Conservation (phyloP, 2,888 invertebrate species). For the Glyphotaelius pellucidus region DNA sequence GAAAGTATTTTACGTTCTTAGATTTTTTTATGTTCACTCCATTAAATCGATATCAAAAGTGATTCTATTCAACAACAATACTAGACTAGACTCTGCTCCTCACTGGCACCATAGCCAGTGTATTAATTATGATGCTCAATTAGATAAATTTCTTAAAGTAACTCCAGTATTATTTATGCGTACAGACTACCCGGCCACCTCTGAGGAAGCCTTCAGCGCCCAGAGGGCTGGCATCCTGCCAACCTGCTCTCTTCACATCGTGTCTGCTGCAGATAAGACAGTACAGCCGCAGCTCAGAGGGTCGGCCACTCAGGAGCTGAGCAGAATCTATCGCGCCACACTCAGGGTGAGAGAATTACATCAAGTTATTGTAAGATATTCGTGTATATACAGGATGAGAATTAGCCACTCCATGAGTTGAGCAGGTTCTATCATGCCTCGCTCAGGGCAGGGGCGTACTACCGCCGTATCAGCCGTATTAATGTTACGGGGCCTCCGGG, state of each 20-base stretch:
- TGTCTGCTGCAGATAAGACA: not conserved
- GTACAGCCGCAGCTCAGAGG: not conserved
- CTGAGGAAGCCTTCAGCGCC: constrained; percentile 27
- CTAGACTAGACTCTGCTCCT: too few relatives aligned
- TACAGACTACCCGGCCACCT: constrained; percentile 39
- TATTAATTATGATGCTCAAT: too few relatives aligned
- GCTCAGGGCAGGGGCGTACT: too few relatives aligned
- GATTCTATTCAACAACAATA: too few relatives aligned
- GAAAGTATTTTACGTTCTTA: too few relatives aligned
- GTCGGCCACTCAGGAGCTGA: constrained; percentile 2
- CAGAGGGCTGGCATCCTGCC: constrained; percentile 42
- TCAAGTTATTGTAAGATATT: not conserved
- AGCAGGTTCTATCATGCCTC: too few relatives aligned
- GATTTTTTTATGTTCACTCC: too few relatives aligned
- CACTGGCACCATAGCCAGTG: too few relatives aligned
- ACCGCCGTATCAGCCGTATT: too few relatives aligned
- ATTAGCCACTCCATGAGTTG: not conserved
- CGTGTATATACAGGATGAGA: not conserved
- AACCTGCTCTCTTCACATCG: not conserved
- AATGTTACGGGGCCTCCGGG: too few relatives aligned
- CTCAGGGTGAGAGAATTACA: constrained; percentile 12
- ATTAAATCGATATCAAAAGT: too few relatives aligned
- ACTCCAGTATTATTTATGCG: not conserved
- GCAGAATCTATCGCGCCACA: constrained; percentile 35
- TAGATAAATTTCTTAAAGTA: not conserved